phyloP scores from a whole-genome alignment of 2,113 vertebrate species.

The Seriola dumerili region DNA sequence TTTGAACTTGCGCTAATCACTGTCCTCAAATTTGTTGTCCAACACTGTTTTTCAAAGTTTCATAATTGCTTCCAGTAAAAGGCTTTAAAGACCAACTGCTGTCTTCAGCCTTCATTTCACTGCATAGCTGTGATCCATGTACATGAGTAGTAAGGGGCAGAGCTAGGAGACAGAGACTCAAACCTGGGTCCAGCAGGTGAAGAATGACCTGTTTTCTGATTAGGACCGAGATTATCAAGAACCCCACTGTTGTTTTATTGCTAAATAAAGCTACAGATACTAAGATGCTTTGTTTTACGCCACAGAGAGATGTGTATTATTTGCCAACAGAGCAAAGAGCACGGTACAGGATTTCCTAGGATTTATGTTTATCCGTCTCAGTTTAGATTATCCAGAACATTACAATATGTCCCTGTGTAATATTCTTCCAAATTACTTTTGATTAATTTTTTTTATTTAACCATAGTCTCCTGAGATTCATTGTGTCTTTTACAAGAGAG shows the following conservation, averaged over 20 bases:
- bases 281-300: slow-evolving; percentile 38
- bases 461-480: background rate
- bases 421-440: background rate
- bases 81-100: background rate
- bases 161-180: background rate
- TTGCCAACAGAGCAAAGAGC: slow-evolving; percentile 53
- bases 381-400: slow-evolving; percentile 14
- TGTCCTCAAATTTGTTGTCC: background rate
- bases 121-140: too few relatives aligned
- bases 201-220: slow-evolving; percentile 6
- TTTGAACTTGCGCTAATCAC: background rate
- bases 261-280: slow-evolving; percentile 6
- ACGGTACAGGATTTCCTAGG: slow-evolving; percentile 35
- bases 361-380: slow-evolving; percentile 43
- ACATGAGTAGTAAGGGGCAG: background rate
- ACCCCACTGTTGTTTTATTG: slow-evolving; percentile 12
- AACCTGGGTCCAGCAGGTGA: background rate
- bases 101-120: background rate
- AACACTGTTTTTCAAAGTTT: background rate
- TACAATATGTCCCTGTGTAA: background rate
- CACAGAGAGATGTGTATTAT: slow-evolving; percentile 21
- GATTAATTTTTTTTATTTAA: background rate
- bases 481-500: background rate
- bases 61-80: background rate
- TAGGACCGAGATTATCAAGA: slow-evolving; percentile 15